Base-by-base conservation (phyloP, 1,140 invertebrate genomes). In the Telenomus remus region DNA sequence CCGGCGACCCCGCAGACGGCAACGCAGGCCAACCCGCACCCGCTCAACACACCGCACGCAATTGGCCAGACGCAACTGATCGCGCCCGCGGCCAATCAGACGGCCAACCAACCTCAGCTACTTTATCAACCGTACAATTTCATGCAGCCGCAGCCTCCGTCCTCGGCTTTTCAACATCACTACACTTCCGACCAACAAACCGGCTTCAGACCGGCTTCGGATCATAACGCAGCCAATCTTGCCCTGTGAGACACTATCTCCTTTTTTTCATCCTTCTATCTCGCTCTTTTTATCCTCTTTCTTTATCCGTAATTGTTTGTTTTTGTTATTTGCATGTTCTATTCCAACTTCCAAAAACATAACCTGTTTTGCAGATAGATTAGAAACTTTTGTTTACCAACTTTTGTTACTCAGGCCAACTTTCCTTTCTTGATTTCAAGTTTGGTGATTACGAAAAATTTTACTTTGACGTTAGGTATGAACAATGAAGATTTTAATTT, bases 1-100 rank as follows among this genome's bases (percentile, higher is more conserved):
- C 87, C 87, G 84, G 86, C 86, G 79, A 87, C 85, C 79, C 86
- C 87, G 84, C 85, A 87, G 76, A 86, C 86, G 81, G 87, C 86
- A 79, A 86, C 86, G 68, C 85, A 87, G 81, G 84, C 84, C 43
- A 65, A 56, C 44, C 56, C 72, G 61, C 65, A 70, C 65, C 55
- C 64, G 61, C 66, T 72, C 11, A 70, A 74, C 53, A 2, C 53
- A 49, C 55, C 61, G 49, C 19, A 66, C 63, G 57, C 84, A 82
- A 77, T 27, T 27, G 84, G 80, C 77, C 83, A 84, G 74, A 84
- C 81, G 59, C 81, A 82, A 74, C 71, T 82, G 47, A 64, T 84
- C 55, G 69, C 82, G 59, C 76, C 81, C 69, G 77, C 76, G 35
- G 72, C 56, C 71, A 59, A 60, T 48, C 70, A 69, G 68, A 47